Base-by-base conservation (phyloP, 2,113 vertebrate species). In the Delphinus delphis region DNA sequence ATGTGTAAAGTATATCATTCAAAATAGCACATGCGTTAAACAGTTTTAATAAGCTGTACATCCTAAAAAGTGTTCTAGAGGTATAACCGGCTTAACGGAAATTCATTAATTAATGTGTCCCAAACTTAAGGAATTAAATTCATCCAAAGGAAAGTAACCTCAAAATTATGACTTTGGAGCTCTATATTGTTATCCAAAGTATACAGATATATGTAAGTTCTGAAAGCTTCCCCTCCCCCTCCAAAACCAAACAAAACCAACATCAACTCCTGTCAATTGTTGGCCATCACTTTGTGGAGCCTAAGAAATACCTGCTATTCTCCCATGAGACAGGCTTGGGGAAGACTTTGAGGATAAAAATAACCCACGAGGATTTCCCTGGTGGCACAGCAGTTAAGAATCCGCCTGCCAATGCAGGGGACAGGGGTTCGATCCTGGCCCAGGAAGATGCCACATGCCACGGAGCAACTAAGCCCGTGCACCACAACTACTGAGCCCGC, bases 1-100 rank as follows among this genome's bases (percentile, higher is more conserved):
- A 96, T 88, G 81, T 86, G n/a, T 83, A 92, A 97, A 90, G 36
- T 44, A 87, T 28, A 93, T 8, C n/a, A 92, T 68, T 96, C 67
- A 94, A 86, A 95, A 95, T 1, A 96, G 70, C n/a, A 94, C 4
- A 92, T 9, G 89, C 26, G 95, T 80, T 65, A 65, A 80, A 96
- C 62, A 96, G 70, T 84, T 93, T 93, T 71, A 89, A 90, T 68
- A 92, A 68, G 65, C 15, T 86, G 20, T 60, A 87, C 8, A 77
- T 17, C 25, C 36, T 90, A 76, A 77, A 88, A 55, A 55, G 41
- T 68, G 20, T 73, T 94, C 62, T 60, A 67, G 67, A 85, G 21
- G 20, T 79, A 28, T 28, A 20, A 36, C 17, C n/a, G 79, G 60
- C 84, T 94, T 71, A 88, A 79, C 17, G 33, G 62, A 93, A 97